Evolutionary conservation across 2,888 invertebrate genomes (phyloP).

Genomic region (Xanthostigma xanthostigma): DNA sequence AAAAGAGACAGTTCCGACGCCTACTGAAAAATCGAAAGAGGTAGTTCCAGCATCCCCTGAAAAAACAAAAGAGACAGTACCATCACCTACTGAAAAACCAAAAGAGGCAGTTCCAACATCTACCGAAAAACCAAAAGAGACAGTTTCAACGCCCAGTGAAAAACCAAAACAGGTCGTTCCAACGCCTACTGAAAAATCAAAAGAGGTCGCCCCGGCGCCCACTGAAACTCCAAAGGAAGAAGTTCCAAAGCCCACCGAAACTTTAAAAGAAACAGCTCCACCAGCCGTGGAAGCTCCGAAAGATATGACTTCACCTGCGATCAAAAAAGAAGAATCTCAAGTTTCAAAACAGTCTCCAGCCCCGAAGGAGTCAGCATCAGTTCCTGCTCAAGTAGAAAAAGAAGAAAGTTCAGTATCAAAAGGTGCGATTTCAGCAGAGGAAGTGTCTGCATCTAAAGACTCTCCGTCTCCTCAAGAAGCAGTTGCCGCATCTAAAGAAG

Average conservation of each 20-base stretch:
- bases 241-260: constrained; percentile 4
- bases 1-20: constrained; percentile 6
- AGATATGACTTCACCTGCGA: background rate
- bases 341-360: constrained; percentile 11
- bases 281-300: constrained; percentile 12
- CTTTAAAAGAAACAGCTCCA: constrained; percentile 5
- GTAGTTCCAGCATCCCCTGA: constrained; percentile 2
- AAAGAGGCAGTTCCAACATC: constrained; percentile 7
- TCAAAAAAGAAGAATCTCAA: constrained; percentile 7
- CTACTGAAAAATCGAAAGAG: background rate
- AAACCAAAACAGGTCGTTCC: constrained; percentile 1
- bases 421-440: constrained; percentile 9
- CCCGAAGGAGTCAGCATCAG: background rate
- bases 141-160: constrained; percentile 2
- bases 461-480: constrained; percentile 15
- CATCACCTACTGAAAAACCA: constrained; percentile 3
- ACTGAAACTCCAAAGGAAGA: constrained; percentile 9
- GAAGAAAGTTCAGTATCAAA: constrained; percentile 3
- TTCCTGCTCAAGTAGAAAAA: constrained; percentile 3
- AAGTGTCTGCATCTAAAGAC: constrained; percentile 14
- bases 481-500: constrained; percentile 2
- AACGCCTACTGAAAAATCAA: constrained; percentile 4
- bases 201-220: constrained; percentile 7
- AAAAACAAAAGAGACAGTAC: background rate
- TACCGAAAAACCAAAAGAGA: constrained; percentile 10